phyloP scores from a whole-genome alignment of 2,888 invertebrate genomes.

The Trachelus troglodyta region DNA sequence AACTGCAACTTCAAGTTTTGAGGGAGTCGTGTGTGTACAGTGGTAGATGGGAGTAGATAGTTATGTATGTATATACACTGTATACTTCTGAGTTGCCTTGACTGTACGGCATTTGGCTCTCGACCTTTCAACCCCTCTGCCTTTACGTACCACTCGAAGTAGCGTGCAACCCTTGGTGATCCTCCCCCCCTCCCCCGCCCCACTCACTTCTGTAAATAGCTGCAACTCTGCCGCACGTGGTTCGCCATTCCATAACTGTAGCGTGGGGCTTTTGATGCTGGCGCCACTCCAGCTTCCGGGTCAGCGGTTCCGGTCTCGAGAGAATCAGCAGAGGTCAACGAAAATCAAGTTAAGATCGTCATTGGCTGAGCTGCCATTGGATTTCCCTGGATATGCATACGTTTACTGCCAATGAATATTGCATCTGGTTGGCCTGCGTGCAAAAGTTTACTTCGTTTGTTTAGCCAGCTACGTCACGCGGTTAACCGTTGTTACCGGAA shows the following conservation, averaged over 20 bases:
- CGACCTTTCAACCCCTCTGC: not conserved
- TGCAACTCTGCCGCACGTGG: constrained; percentile 18
- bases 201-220: constrained; percentile 32
- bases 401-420: not conserved
- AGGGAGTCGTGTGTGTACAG: not conserved
- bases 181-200: not conserved
- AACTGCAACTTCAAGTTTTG: not conserved
- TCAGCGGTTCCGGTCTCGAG: constrained; percentile 28
- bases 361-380: not conserved
- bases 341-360: not conserved
- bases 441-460: not conserved
- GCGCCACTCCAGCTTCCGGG: constrained; percentile 32
- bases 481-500: not conserved
- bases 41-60: not conserved
- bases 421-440: not conserved
- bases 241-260: constrained; percentile 18
- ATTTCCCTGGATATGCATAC: not conserved
- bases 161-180: not conserved
- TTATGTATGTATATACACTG: not conserved
- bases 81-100: not conserved
- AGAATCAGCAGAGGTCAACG: not conserved
- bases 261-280: constrained; percentile 22
- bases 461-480: not conserved
- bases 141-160: not conserved
- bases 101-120: not conserved